Base-by-base conservation (phyloP, 2,888 invertebrate genomes). In the Caradrina clavipalpis region DNA sequence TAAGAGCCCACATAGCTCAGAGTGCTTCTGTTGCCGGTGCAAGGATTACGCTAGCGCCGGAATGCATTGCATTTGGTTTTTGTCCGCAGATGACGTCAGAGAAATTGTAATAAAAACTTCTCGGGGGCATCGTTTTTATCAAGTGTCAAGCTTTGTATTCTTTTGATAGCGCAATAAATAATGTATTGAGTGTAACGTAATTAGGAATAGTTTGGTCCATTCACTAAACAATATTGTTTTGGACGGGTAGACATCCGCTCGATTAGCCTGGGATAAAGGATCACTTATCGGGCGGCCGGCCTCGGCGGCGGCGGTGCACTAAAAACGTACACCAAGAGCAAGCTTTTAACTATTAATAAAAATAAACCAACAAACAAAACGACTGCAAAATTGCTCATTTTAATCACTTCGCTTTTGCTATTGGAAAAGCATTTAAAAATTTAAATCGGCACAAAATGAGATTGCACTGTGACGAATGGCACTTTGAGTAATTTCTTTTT, bases 51-150 rank as follows among this genome's bases (percentile, higher is more conserved):
- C 81, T 80, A 84, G 88, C 87, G 85, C 82, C 78, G 84, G 85
- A 90, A 91, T 92, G 92, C 93, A 91, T 90, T 90, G 92, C 93
- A 91, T 90, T 90, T 86, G 83, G 88, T 90, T 91, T 93, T 92
- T 91, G 88, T 87, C 84, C 80, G 82, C 80, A 82, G 88, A 88
- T 89, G 89, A 86, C 89, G 87, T 86, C 87, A 86, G 86, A 89
- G 84, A 91, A 89, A 90, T 88, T 88, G 88, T 86, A 90, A 90
- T 88, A 86, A 88, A 91, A 90, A 89, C 83, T 86, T 90, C 89
- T 88, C 80, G 80, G 84, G 76, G 75, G 75, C 78, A 76, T 77
- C 76, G 59, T 78, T 82, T 87, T 84, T 80, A 68, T 78, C 72
- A 79, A 72, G 66, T 68, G 68, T 63, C 74, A 70, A 55, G 64